Evolutionary conservation across 1,140 invertebrate species (phyloP), one percentile per base, ranked within the genome.

Genomic region (Panagrolaimus sp.): DNA sequence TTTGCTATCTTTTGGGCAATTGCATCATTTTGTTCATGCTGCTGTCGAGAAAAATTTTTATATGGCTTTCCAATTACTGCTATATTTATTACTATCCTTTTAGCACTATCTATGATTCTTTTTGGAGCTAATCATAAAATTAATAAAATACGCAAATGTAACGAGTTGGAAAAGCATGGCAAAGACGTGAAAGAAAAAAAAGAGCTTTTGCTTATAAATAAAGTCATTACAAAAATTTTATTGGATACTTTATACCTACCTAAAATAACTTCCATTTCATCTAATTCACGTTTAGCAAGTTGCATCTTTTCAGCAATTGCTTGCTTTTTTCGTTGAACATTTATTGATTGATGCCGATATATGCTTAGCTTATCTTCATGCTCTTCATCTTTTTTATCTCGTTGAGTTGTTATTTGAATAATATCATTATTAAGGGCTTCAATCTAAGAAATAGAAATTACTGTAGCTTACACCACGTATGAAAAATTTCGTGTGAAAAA

Each of bases 391-490:
- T 67, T 61, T 38, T 63, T 72, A 46, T 76, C 74, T 9, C 76
- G 65, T 53, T 76, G 71, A 9, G 70, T 31, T 27, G 66, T 61
- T 51, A 72, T 25, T 68, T 76, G 76, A 47, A 74, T 78, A 42
- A 76, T 70, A 46, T 78, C 72, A 20, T 62, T 67, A 51, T 78
- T 76, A 14, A 76, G 27, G 13, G 72, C 16, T 51, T 78, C 74
- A 42, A 75, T 75, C 74, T 75, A 38, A 31, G n/a, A n/a, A 61
- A 53, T 16, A 13, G 20, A 5, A 4, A n/a, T n/a, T n/a, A n/a
- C n/a, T n/a, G n/a, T 3, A 9, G 1, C 5, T 16, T 68, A 23
- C 16, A 68, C n/a, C n/a, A n/a, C n/a, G 14, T 16, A 13, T 70
- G 11, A 13, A 68, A 11, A 14, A 69, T 44, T 48, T 5, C 11